These are phyloP conservation scores for Stichodactyla mertensii DNA, from an alignment of 64 coral and sea anemone species.

Conservation along the genomic window DNA sequence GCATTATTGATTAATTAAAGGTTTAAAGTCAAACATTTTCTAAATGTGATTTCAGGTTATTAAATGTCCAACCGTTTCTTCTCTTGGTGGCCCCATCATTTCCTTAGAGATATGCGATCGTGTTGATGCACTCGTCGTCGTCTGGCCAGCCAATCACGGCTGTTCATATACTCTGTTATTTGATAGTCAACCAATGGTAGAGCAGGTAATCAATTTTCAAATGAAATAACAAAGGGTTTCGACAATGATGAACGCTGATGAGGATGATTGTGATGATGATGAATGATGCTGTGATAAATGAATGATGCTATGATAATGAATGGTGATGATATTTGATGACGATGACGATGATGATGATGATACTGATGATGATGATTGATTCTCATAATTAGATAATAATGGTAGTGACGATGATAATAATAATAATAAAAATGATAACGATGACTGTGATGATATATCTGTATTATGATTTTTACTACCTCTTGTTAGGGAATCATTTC, in stretches of 20 bases:
- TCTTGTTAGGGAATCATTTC: too few relatives aligned
- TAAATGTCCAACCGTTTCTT: slow-evolving; percentile 43
- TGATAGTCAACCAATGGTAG: slow-evolving; percentile 63
- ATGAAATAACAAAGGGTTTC: neutral
- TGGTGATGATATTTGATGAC: neutral
- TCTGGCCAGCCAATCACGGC: slow-evolving; percentile 43
- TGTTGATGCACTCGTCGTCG: slow-evolving; percentile 58
- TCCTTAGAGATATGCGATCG: slow-evolving; percentile 57
- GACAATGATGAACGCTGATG: neutral
- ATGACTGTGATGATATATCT: too few relatives aligned
- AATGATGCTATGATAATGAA: neutral
- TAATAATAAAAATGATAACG: too few relatives aligned
- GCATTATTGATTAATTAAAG: too few relatives aligned
- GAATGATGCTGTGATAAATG: neutral
- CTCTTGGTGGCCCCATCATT: slow-evolving; percentile 62
- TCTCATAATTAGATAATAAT: too few relatives aligned
- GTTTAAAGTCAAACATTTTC: too few relatives aligned
- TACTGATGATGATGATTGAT: neutral
- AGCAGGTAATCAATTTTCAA: slow-evolving; percentile 38
- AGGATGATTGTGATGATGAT: neutral
- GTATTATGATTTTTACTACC: too few relatives aligned
- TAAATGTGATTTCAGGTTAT: neutral
- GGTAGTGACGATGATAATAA: too few relatives aligned
- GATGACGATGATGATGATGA: neutral
- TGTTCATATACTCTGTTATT: slow-evolving; percentile 37